Evolutionary conservation across 2,113 vertebrate species (phyloP), one percentile per base, ranked within the genome.

Genomic region (Onychostoma macrolepis): DNA sequence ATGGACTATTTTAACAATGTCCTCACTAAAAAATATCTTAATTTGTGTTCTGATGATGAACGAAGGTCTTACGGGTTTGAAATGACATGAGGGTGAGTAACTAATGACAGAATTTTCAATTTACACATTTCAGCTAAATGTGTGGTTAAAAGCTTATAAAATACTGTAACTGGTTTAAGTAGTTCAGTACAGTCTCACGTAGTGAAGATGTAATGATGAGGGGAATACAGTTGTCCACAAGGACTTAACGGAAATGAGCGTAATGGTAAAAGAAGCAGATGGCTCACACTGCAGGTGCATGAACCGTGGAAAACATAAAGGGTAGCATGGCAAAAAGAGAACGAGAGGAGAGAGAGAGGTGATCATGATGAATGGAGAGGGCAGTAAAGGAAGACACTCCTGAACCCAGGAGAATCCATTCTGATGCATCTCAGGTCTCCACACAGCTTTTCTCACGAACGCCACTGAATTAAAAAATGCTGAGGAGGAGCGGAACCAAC

Each of bases 241-340:
- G 80, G 80, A 48, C 65, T 83, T 33, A n/a, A 3, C 7, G 2
- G 8, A 26, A 28, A 45, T 45, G 36, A 48, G 80, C 33, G 17
- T 28, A 69, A 50, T 43, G 61, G 30, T 83, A 77, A 50, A 76
- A 67, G 67, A 84, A 88, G 76, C 89, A 89, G 89, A 90, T 90
- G 89, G 88, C 72, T 84, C 36, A 85, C 88, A 33, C 86, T 24
- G 86, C 61, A 84, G 84, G 89, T 86, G 48, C 45, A 48, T 75
- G 38, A 78, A 65, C 58, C 33, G 26, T 76, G 36, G 83, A 83
- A 85, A 24, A 43, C 71, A 80, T 83, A 78, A 84, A 89, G 83
- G 74, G 72, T 74, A 85, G 45, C 45, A 21, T 65, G 48, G 56
- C 50, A 36, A 41, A 86, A 41, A 83, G 72, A 87, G 80, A 48